Conservation (phyloP, 2,888 invertebrate species). For the Busseola fusca region DNA sequence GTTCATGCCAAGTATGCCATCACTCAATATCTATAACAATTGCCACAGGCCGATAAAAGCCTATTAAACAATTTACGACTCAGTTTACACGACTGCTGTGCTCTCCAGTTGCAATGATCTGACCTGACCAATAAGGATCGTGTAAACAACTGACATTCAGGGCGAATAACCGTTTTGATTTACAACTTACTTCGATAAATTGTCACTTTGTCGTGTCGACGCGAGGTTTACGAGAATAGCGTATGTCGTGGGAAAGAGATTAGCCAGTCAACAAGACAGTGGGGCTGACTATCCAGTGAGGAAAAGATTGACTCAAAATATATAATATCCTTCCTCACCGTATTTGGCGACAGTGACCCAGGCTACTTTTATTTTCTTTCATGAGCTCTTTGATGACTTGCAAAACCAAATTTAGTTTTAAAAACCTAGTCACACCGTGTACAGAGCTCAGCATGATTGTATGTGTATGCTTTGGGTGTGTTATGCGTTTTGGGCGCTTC, state of each 20-base stretch:
- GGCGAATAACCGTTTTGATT: neutral
- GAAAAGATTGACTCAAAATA: neutral
- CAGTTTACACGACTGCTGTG: constrained; percentile 3
- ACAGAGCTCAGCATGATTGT: neutral
- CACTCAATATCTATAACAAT: neutral
- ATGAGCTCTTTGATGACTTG: neutral
- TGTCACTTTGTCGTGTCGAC: neutral
- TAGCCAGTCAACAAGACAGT: neutral
- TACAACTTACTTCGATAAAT: neutral
- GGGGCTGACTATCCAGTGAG: neutral
- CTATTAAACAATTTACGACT: neutral
- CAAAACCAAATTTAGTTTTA: neutral
- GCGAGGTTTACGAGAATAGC: neutral
- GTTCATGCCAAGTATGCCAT: neutral
- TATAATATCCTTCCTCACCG: neutral
- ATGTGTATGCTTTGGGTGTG: too few species aligned
- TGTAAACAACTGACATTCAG: constrained; percentile 13
- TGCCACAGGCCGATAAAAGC: neutral
- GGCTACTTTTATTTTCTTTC: neutral
- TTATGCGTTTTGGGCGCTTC: neutral
- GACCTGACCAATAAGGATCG: neutral
- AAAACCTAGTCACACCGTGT: neutral
- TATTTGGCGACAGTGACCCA: neutral
- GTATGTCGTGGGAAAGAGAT: neutral
- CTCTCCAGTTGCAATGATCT: neutral